Evolutionary conservation across 1,140 invertebrate species (phyloP), one percentile per base, ranked within the genome.

Genomic region (Trichogramma pretiosum): DNA sequence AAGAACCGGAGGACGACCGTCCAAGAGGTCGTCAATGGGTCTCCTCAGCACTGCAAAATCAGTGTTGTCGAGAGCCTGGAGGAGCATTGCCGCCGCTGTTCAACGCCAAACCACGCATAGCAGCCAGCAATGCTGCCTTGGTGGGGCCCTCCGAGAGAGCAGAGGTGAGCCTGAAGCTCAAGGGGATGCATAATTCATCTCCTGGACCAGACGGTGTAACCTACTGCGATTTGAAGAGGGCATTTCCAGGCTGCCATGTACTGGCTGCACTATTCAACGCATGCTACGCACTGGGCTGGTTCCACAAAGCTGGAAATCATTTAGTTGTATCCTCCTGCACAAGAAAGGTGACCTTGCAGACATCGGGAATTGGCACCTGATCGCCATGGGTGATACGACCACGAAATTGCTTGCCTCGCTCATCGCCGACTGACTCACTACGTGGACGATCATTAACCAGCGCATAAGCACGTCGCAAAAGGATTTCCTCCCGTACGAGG

Each of bases 401-500:
- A 55, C 56, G 1, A 69, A 68, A 26, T 52, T 69, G 3, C 68
- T 64, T 22, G 49, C 60, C 0, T 58, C 59, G 0, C 32, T 63
- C 3, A 0, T 64, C n/a, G 51, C 54, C 5, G 55, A 61, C 16
- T 44, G 57, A 0, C 42, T 59, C 1, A 54, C 43, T 19, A 10
- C 23, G 17, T 61, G 44, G 52, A 48, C 46, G 3, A 22, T 51
- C 0, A 10, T 14, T 0, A 53, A 56, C 23, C 14, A 51, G 0
- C 19, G 52, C 1, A 42, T 68, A 0, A 52, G 42, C 24, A 54
- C 0, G 7, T 26, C 35, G 3, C 52, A 56, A 30, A 68, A 67
- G 46, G 62, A 56, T 0, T 70, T 69, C 36, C 40, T 60, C n/a
- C 46, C 43, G 8, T 54, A 56, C 34, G 62, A 70, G 30, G 65